These are phyloP conservation scores for Physeter macrocephalus DNA, from an alignment of 2,113 vertebrate genomes.

Conservation along the genomic window DNA sequence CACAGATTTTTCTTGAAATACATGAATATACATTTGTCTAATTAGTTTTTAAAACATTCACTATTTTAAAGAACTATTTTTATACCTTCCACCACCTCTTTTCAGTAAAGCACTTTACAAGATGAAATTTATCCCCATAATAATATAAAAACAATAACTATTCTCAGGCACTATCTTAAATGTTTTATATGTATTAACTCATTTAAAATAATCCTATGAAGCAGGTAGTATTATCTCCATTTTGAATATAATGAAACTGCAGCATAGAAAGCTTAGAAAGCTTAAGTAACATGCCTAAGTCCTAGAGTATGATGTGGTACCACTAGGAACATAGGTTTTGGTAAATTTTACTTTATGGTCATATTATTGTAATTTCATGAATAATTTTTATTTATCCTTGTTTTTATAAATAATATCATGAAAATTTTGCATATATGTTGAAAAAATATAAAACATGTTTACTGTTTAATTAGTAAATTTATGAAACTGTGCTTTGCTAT, in stretches of 20 bases:
- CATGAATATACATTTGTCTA: not conserved
- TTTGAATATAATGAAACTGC: not conserved
- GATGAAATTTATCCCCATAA: not conserved
- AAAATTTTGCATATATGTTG: not conserved
- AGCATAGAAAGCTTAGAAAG: not conserved
- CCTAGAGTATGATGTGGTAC: not conserved
- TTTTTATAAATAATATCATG: not conserved
- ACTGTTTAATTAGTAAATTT: not conserved
- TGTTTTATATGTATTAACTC: not conserved
- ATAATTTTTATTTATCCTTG: not conserved
- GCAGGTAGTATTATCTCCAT: not conserved
- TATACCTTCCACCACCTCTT: not conserved
- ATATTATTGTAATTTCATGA: not conserved
- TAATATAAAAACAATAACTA: not conserved
- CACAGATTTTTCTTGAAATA: not conserved
- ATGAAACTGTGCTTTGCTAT: not conserved
- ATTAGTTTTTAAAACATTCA: not conserved
- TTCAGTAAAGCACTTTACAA: not conserved
- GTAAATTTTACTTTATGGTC: not conserved
- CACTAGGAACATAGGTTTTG: not conserved
- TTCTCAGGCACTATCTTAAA: not conserved
- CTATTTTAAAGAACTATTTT: not conserved
- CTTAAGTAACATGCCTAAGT: not conserved
- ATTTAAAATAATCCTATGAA: not conserved
- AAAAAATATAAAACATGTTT: not conserved